Evolutionary conservation across 2,797 vertebrate genomes (phyloP).

Genomic region (Phataginus tricuspis): DNA sequence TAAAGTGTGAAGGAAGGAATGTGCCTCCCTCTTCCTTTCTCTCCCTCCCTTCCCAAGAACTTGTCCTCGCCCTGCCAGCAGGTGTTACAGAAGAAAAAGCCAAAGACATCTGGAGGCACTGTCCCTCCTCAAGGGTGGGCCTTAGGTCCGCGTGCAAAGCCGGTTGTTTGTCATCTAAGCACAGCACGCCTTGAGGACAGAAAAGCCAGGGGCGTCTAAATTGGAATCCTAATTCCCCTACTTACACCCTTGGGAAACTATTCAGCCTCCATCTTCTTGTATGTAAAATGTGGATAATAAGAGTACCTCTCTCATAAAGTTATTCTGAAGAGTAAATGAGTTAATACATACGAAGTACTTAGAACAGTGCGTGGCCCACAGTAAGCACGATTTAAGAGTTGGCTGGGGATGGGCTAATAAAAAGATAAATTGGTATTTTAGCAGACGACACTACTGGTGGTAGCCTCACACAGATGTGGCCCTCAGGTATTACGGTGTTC

Average conservation of each 20-base stretch:
- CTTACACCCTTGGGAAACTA: background rate
- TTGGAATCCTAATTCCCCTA: background rate
- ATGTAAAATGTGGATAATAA: background rate
- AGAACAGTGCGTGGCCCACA: background rate
- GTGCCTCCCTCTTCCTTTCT: background rate
- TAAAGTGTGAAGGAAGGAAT: background rate
- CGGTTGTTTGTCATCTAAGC: background rate
- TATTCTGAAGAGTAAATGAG: background rate
- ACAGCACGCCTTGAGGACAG: background rate
- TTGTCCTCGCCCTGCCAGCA: background rate
- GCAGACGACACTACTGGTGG: background rate
- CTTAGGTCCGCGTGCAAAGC: background rate
- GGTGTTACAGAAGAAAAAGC: background rate
- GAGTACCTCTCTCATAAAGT: background rate
- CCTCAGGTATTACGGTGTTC: background rate
- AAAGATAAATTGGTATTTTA: background rate
- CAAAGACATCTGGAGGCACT: background rate
- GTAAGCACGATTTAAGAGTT: background rate
- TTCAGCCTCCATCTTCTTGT: background rate
- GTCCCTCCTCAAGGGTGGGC: background rate
- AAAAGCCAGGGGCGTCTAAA: background rate
- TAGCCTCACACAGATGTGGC: background rate
- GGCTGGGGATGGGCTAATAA: background rate
- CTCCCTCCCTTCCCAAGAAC: background rate
- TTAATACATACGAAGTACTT: background rate